A percentile compares a stretch with the other conserved stretches of the same genome.
phyloP scores from a whole-genome alignment of 2,888 invertebrate genomes.

The Laspeyria flexula region DNA sequence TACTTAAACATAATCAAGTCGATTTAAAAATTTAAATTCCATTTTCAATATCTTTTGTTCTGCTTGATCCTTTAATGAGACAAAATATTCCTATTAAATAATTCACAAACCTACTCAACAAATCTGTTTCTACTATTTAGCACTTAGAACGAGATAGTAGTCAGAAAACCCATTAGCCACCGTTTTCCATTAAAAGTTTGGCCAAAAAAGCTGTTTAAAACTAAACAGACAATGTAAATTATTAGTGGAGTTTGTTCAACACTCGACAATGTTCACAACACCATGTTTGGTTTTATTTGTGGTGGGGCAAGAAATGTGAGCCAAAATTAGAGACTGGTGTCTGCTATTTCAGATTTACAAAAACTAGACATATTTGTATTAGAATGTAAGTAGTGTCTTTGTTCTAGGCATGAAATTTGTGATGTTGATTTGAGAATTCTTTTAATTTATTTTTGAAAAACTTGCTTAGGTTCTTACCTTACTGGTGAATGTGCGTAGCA shows the following conservation, averaged over 20 bases:
- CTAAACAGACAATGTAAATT: constrained; percentile 35
- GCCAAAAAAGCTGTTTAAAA: constrained; percentile 28
- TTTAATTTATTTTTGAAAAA: too few relatives aligned
- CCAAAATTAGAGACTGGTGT: neutral
- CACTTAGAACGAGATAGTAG: neutral
- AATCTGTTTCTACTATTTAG: neutral
- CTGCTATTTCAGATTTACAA: neutral
- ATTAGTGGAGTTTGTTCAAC: constrained; percentile 31
- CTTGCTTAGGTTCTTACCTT: too few relatives aligned
- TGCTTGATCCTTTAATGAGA: too few relatives aligned
- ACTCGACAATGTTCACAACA: constrained; percentile 17
- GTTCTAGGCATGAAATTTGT: too few relatives aligned
- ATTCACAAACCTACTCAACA: neutral
- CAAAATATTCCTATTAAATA: too few relatives aligned
- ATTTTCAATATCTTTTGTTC: too few relatives aligned
- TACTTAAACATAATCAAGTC: too few relatives aligned
- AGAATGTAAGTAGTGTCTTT: too few relatives aligned
- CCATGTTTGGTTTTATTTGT: constrained; percentile 21
- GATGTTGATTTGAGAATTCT: too few relatives aligned
- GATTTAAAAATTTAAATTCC: too few relatives aligned
- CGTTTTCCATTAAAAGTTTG: constrained; percentile 30
- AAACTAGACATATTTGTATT: neutral
- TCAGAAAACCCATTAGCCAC: constrained; percentile 19
- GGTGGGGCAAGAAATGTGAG: constrained; percentile 4
- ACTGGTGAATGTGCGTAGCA: too few relatives aligned